phyloP scores from a whole-genome alignment of 1,140 invertebrate genomes.

The Matsumurasca onukii region DNA sequence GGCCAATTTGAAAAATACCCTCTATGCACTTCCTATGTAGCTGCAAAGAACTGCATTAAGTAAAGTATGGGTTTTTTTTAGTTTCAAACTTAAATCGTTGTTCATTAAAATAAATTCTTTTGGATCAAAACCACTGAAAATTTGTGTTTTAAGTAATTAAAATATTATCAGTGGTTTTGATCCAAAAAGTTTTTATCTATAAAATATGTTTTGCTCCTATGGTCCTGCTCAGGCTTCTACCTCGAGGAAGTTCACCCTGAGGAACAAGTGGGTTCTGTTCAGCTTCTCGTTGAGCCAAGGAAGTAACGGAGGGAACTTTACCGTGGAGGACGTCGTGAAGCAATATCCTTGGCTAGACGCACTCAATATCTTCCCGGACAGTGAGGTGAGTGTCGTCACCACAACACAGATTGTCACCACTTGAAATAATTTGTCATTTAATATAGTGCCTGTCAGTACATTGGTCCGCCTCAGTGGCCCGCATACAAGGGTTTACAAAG shows the following conservation, averaged over 20 bases:
- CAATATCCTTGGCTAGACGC: neutral
- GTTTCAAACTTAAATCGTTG: neutral
- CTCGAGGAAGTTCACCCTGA: neutral
- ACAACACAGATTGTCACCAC: too few relatives aligned
- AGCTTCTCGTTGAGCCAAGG: neutral
- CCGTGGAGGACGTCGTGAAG: neutral
- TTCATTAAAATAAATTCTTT: neutral
- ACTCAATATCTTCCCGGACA: slow-evolving; percentile 3
- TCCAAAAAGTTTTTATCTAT: neutral
- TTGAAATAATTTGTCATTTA: too few relatives aligned
- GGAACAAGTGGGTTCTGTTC: slow-evolving; percentile 9
- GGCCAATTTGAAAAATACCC: too few relatives aligned
- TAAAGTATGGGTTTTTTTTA: neutral
- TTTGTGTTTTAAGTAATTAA: neutral
- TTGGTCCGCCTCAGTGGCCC: neutral
- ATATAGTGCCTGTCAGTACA: neutral
- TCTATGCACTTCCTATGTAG: too few relatives aligned
- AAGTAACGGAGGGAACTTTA: neutral
- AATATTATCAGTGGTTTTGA: neutral
- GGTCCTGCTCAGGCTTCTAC: slow-evolving; percentile 4
- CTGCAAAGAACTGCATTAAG: neutral
- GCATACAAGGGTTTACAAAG: neutral
- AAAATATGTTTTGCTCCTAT: neutral
- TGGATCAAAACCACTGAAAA: neutral
- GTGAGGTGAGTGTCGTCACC: neutral